Conservation (phyloP, 1,140 invertebrate genomes). For the Coelopa frigida region DNA sequence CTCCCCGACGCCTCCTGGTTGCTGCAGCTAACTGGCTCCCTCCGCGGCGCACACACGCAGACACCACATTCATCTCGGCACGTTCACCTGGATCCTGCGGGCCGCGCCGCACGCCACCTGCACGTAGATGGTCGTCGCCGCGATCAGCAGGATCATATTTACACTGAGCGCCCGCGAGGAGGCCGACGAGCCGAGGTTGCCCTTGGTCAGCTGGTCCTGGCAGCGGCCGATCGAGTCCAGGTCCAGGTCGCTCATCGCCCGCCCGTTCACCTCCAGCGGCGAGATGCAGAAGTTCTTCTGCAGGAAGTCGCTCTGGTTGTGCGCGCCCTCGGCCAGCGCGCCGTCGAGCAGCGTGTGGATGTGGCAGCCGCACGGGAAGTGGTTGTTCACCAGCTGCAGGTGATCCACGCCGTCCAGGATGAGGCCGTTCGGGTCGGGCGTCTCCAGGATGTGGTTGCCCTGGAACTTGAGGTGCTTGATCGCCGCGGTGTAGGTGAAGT, state of each 20-base stretch:
- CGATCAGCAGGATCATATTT: slow-evolving; percentile 35
- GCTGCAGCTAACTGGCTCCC: too few relatives aligned
- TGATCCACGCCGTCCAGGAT: slow-evolving; percentile 58
- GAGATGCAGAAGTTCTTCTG: slow-evolving; percentile 77
- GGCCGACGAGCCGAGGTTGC: slow-evolving; percentile 54
- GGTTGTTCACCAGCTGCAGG: slow-evolving; percentile 63
- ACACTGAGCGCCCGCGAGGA: slow-evolving; percentile 30
- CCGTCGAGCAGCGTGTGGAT: slow-evolving; percentile 65
- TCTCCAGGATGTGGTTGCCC: slow-evolving; percentile 73
- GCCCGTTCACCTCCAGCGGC: slow-evolving; percentile 69
- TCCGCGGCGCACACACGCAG: too few relatives aligned
- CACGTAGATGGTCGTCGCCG: slow-evolving; percentile 11
- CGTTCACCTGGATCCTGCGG: too few relatives aligned
- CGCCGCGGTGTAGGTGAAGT: slow-evolving; percentile 58
- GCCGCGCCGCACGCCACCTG: too few relatives aligned
- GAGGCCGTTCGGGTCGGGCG: slow-evolving; percentile 58
- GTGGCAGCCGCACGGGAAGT: slow-evolving; percentile 78
- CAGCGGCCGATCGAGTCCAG: slow-evolving; percentile 59
- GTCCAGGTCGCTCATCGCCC: slow-evolving; percentile 61
- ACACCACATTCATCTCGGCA: too few relatives aligned
- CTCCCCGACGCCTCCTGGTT: too few relatives aligned
- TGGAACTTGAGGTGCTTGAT: slow-evolving; percentile 63
- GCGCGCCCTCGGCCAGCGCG: slow-evolving; percentile 59
- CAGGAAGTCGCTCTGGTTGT: slow-evolving; percentile 55
- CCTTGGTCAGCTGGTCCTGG: slow-evolving; percentile 58